Conservation (phyloP, 2,888 invertebrate species). For the Scelioninae gen. 1 region DNA sequence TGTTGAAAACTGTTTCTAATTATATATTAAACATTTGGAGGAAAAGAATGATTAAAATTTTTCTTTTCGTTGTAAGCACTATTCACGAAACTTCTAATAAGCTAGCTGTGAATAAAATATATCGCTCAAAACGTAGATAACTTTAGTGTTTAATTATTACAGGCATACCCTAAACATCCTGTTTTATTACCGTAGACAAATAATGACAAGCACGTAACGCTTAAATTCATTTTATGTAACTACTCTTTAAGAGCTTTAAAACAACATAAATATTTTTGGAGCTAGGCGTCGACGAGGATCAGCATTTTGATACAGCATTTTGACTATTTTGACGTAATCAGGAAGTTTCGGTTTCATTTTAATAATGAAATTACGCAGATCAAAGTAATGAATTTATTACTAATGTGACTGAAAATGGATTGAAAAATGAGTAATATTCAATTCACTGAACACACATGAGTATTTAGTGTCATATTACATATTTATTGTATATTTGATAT, state of each 20-base stretch:
- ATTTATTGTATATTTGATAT: too few species aligned
- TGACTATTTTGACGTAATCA: constrained; percentile 54
- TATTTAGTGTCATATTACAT: too few species aligned
- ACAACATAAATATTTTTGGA: constrained; percentile 58
- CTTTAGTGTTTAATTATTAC: constrained; percentile 44
- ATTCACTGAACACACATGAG: too few species aligned
- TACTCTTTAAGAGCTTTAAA: constrained; percentile 60
- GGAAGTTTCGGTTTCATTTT: too few species aligned
- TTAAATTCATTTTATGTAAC: constrained; percentile 55
- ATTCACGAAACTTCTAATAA: constrained; percentile 34
- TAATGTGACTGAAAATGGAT: too few species aligned
- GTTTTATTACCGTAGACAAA: constrained; percentile 31
- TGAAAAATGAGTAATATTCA: too few species aligned
- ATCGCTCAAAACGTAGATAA: constrained; percentile 15
- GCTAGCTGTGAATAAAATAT: constrained; percentile 23
- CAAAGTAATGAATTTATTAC: too few species aligned
- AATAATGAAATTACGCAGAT: too few species aligned
- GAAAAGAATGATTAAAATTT: too few species aligned
- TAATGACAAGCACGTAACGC: constrained; percentile 49
- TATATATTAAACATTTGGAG: too few species aligned
- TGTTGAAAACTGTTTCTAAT: too few species aligned
- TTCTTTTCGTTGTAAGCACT: background rate
- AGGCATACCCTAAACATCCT: background rate
- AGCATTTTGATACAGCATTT: constrained; percentile 31
- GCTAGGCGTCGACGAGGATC: constrained; percentile 45